Evolutionary conservation across 2,888 invertebrate genomes (phyloP).

Genomic region (Tenthredo livida): DNA sequence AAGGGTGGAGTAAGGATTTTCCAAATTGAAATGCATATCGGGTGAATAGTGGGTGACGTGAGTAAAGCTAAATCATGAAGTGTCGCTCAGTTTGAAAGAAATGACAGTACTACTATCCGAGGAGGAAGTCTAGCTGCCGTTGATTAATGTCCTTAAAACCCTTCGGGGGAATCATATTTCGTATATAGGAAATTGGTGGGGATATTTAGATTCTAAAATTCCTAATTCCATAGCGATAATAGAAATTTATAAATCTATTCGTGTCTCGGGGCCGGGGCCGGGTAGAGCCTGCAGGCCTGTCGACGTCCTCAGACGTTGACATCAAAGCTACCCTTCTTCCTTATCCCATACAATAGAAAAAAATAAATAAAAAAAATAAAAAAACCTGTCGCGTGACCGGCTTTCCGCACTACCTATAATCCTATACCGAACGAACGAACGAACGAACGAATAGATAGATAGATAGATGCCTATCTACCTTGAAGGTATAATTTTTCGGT

Average conservation of each 20-base stretch:
- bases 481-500: constrained; percentile 13
- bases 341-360: not conserved
- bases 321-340: constrained; percentile 4
- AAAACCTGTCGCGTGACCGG: constrained; percentile 13
- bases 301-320: not conserved
- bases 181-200: not conserved
- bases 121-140: not conserved
- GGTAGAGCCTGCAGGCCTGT: not conserved
- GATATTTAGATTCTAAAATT: not conserved
- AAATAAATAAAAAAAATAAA: too few species aligned
- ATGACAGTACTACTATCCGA: not conserved
- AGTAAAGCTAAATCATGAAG: not conserved
- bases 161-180: not conserved
- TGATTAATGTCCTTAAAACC: not conserved
- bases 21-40: not conserved
- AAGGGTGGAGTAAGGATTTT: not conserved
- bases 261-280: not conserved
- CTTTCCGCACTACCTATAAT: not conserved
- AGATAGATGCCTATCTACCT: not conserved
- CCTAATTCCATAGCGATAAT: constrained; percentile 1
- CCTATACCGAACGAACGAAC: not conserved
- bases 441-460: not conserved
- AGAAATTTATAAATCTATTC: constrained; percentile 30
- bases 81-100: not conserved
- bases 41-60: not conserved